A percentile compares a stretch with the other conserved stretches of the same genome.
Conservation (phyloP, 2,797 vertebrate genomes). For the Podarcis lilfordi region DNA sequence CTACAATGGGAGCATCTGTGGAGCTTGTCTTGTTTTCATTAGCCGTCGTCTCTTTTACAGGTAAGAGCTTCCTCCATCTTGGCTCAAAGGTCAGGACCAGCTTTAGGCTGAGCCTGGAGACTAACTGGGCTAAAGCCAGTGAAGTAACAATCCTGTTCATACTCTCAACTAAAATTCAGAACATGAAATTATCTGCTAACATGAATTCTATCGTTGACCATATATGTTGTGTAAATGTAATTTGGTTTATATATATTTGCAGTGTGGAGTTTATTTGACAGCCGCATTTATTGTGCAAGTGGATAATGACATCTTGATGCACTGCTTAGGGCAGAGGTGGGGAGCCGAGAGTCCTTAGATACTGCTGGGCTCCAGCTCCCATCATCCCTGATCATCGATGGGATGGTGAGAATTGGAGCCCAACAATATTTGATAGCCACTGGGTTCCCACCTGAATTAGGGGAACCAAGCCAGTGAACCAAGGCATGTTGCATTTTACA, state of each 20-base stretch:
- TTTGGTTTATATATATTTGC: rapidly evolving
- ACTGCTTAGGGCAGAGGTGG: background rate
- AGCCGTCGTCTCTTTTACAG: conserved; percentile 46
- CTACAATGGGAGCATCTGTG: conserved; percentile 60
- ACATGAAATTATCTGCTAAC: rapidly evolving
- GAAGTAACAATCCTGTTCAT: background rate
- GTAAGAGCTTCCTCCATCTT: conserved; percentile 63
- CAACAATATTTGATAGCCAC: background rate
- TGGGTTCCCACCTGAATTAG: background rate
- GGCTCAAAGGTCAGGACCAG: background rate
- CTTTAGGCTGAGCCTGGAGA: rapidly evolving
- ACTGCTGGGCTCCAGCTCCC: too few relatives aligned
- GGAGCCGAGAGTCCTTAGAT: too few relatives aligned
- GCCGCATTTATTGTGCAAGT: background rate
- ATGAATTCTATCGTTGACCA: rapidly evolving
- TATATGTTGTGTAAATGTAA: rapidly evolving
- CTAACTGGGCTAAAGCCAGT: background rate
- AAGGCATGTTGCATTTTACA: background rate
- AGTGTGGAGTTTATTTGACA: rapidly evolving
- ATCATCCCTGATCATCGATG: background rate
- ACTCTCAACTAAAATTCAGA: rapidly evolving
- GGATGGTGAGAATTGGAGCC: background rate
- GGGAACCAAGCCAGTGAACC: background rate
- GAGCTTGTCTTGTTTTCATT: conserved; percentile 29
- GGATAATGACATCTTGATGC: background rate